Evolutionary conservation across 2,888 invertebrate species (phyloP), one percentile per base, ranked within the genome.

Genomic region (Sinhomidia bicolor): DNA sequence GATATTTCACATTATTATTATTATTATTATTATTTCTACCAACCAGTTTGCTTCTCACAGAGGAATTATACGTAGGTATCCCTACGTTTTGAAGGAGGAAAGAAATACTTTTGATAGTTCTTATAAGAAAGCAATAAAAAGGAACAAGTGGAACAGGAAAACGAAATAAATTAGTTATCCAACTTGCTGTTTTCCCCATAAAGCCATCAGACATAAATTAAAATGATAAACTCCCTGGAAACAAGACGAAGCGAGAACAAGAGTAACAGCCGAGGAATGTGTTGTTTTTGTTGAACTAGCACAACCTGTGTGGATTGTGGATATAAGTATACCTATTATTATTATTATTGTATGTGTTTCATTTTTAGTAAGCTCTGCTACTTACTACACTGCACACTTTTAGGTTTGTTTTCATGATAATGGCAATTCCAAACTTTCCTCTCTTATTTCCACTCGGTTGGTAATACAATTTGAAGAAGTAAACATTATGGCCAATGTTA

Each of bases 201-300:
- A 88, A 88, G 83, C 88, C 65, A 88, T 88, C 88, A 88, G 83
- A 88, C 82, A 88, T 88, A 88, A 88, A 88, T 88, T 88, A 88
- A 88, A 88, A 88, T 88, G 88, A 88, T 88, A 83, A 88, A 88
- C 76, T 88, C 74, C 26, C 41, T 60, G 60, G 36, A 60, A 80
- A 60, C 20, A 60, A 78, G 12, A 7, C 7, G 29, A 32, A 71
- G 10, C 54, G 82, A 23, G 17, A 17, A 10, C 23, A 17, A 10
- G 32, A 78, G 44, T 54, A 78, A 54, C 51, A 20, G 71, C 71
- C 29, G 57, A 60, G 32, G 62, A 65, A 32, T 65, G 62, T 65
- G 57, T 60, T 60, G 57, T 60, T 60, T 7, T 60, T 60, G 23
- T 60, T 60, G 1, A 60, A 60, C 57, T 26, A 5, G 5, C 57